Evolutionary conservation across 1,140 invertebrate genomes (phyloP), one percentile per base, ranked within the genome.

Genomic region (Branchinecta lindahli): DNA sequence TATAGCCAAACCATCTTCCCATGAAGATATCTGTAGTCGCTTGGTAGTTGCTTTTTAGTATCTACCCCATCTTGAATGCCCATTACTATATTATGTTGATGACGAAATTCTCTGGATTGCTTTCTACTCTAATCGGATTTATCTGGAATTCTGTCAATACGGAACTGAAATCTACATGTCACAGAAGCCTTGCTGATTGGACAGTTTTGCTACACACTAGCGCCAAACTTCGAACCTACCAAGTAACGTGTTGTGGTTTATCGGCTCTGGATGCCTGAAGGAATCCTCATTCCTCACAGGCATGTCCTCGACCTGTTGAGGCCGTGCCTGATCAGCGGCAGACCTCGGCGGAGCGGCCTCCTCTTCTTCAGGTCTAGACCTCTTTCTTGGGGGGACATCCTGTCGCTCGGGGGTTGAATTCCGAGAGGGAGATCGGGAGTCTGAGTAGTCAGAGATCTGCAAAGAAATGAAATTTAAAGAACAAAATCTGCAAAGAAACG

Each of bases 401-500:
- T 46, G 46, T 12, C 68, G 44, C 8, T 20, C 68, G 3, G 68
- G 68, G 46, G 68, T 46, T 46, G 68, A 69, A 20, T 45, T 21
- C 47, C 68, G 45, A 47, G 68, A 69, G 18, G 52, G 52, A 46
- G 68, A 69, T 12, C 21, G 45, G 21, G 68, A 69, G 52, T 47
- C 68, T 8, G 68, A 69, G 68, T 69, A 69, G 33, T 69, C 68
- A 12, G 68, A 69, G 15, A 47, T 47, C 68, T 69, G 12, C 15
- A 65, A 46, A 8, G n/a, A 46, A 45, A 45, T 9, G n/a, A 69
- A 0, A 69, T 46, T 69, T 7, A 8, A 67, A 18, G n/a, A 67
- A 20, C 7, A 67, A 33, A 33, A 33, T 5, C 33, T 33, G 2
- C 33, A 33, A 33, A 33, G 33, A 33, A 33, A 5, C 5, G 33